A percentile compares a stretch with the other conserved stretches of the same genome.
These are phyloP conservation scores for Muscicapa comitata DNA, from an alignment of 2,797 vertebrate genomes.

Conservation along the genomic window DNA sequence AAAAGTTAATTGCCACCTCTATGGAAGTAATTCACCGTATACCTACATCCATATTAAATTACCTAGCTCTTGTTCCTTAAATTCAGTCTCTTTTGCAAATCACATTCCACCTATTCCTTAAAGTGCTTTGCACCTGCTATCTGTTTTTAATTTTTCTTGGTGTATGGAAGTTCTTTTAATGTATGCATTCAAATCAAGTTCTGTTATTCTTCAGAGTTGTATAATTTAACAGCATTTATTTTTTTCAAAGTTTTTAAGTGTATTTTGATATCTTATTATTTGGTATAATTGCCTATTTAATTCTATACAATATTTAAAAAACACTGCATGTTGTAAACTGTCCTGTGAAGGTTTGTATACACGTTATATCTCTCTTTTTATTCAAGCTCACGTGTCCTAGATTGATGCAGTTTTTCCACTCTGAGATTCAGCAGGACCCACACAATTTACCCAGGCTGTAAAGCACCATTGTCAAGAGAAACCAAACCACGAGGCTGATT, in stretches of 20 bases:
- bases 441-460: neutral
- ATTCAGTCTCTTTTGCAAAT: neutral
- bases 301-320: neutral
- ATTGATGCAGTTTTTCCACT: neutral
- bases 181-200: neutral
- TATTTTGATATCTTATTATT: neutral
- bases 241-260: neutral
- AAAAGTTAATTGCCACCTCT: neutral
- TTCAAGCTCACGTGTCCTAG: fast-evolving
- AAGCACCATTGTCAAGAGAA: neutral
- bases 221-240: neutral
- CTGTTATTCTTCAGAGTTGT: neutral
- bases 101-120: neutral
- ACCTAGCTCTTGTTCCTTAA: neutral
- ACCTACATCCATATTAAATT: neutral
- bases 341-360: neutral
- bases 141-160: neutral
- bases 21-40: neutral
- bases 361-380: neutral
- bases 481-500: neutral
- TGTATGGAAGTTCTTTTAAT: neutral
- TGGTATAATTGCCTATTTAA: neutral
- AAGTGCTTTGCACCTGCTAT: neutral
- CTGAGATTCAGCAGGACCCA: neutral
- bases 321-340: neutral